phyloP scores from a whole-genome alignment of 2,797 vertebrate genomes.

The Thunnus albacares region DNA sequence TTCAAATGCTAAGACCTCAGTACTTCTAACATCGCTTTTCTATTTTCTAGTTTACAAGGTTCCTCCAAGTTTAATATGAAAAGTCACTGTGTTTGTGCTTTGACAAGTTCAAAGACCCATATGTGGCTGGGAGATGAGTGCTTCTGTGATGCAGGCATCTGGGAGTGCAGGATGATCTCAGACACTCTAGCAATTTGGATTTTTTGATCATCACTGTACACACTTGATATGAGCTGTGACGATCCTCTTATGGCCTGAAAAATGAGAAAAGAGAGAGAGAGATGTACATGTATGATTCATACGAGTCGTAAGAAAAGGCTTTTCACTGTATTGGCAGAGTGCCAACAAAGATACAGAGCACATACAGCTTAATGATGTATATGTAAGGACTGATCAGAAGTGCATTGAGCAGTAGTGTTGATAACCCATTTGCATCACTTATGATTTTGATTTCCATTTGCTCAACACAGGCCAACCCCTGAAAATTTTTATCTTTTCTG shows the following conservation, averaged over 20 bases:
- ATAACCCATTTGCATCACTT: not conserved
- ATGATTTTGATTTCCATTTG: not conserved
- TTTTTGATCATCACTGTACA: slow-evolving; percentile 5
- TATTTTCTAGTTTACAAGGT: slow-evolving; percentile 14
- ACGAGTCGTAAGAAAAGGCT: not conserved
- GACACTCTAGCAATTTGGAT: slow-evolving; percentile 9
- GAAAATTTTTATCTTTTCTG: too few relatives aligned
- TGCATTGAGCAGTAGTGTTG: not conserved
- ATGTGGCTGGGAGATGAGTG: slow-evolving; percentile 7
- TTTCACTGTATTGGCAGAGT: not conserved
- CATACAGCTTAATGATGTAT: not conserved
- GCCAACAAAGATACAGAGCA: not conserved
- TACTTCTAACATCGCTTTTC: not conserved
- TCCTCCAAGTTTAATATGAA: slow-evolving; percentile 30
- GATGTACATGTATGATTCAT: slow-evolving; percentile 2
- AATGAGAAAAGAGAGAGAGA: not conserved
- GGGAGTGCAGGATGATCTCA: slow-evolving; percentile 2
- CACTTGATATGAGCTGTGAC: not conserved
- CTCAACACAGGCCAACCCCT: not conserved
- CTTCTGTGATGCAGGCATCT: slow-evolving; percentile 12
- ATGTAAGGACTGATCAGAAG: not conserved
- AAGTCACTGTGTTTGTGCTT: slow-evolving; percentile 30
- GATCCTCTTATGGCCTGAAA: not conserved
- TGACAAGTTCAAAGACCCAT: slow-evolving; percentile 47
- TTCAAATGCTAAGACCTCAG: not conserved